A percentile compares a stretch with the other conserved stretches of the same genome.
phyloP scores from a whole-genome alignment of 2,888 invertebrate genomes.

The Lacanobia oleracea region DNA sequence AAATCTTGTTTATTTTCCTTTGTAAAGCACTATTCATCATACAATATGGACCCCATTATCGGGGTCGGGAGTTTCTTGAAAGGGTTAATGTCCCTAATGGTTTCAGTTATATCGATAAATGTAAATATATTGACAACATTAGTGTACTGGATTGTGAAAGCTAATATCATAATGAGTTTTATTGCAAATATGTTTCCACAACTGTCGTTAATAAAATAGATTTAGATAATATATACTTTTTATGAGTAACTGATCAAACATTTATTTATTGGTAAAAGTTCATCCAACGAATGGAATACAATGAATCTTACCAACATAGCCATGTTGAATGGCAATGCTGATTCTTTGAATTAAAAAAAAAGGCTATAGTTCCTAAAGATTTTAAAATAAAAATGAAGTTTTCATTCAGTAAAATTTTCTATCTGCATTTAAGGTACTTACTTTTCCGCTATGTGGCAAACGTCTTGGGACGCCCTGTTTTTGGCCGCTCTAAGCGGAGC shows the following conservation, averaged over 20 bases:
- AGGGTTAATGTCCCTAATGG: slow-evolving; percentile 51
- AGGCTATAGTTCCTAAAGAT: too few species aligned
- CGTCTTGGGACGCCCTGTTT: too few species aligned
- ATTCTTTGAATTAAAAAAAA: too few species aligned
- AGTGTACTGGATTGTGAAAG: slow-evolving; percentile 20
- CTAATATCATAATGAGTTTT: slow-evolving; percentile 11
- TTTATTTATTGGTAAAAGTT: slow-evolving; percentile 3
- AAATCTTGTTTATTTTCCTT: slow-evolving; percentile 56
- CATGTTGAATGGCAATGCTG: too few species aligned
- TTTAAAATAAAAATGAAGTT: too few species aligned
- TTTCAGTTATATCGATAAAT: slow-evolving; percentile 57
- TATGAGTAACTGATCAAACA: background rate
- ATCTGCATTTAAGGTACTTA: too few species aligned
- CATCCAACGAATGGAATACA: too few species aligned
- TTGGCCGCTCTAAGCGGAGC: too few species aligned
- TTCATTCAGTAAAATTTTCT: too few species aligned
- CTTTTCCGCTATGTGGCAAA: too few species aligned
- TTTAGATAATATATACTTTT: background rate
- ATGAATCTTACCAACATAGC: too few species aligned
- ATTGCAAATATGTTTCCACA: background rate
- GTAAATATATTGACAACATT: slow-evolving; percentile 48
- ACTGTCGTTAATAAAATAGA: background rate
- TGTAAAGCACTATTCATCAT: slow-evolving; percentile 34
- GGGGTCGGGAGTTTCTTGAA: slow-evolving; percentile 31
- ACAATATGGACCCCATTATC: background rate